phyloP scores from a whole-genome alignment of 2,888 invertebrate genomes.

The Lasius fuliginosus region DNA sequence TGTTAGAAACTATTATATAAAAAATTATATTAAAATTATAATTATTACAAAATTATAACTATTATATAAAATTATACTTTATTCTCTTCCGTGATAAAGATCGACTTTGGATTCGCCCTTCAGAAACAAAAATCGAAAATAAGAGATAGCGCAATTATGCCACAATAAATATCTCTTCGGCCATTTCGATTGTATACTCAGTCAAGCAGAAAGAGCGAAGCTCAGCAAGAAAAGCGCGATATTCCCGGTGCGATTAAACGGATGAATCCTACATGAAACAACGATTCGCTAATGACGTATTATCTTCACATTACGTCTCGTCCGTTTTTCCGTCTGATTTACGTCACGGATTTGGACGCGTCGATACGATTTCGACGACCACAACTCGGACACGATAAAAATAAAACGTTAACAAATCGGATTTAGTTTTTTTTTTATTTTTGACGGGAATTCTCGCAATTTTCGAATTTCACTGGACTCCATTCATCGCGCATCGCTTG shows the following conservation, averaged over 20 bases:
- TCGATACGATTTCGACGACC: neutral
- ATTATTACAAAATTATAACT: too few relatives aligned
- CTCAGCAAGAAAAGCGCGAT: neutral
- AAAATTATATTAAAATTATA: neutral
- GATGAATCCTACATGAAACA: constrained; percentile 28
- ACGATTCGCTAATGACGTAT: constrained; percentile 47
- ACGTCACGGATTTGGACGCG: neutral
- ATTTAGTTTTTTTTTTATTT: constrained; percentile 17
- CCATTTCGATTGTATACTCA: constrained; percentile 56
- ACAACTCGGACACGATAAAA: constrained; percentile 1
- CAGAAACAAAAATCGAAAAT: neutral
- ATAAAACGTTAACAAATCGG: constrained; percentile 35
- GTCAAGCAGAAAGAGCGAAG: neutral
- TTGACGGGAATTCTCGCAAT: constrained; percentile 22
- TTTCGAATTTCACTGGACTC: constrained; percentile 34
- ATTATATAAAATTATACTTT: neutral
- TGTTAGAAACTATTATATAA: neutral
- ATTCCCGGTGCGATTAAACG: constrained; percentile 14
- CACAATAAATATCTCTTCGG: constrained; percentile 3
- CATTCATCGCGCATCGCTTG: constrained; percentile 38
- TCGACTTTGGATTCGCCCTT: neutral
- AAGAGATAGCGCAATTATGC: neutral
- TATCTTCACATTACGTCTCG: constrained; percentile 34
- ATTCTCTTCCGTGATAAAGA: neutral
- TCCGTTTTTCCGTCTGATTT: neutral